These are phyloP conservation scores for Syrmaticus mikado DNA, from an alignment of 2,113 vertebrate genomes.

Conservation along the genomic window DNA sequence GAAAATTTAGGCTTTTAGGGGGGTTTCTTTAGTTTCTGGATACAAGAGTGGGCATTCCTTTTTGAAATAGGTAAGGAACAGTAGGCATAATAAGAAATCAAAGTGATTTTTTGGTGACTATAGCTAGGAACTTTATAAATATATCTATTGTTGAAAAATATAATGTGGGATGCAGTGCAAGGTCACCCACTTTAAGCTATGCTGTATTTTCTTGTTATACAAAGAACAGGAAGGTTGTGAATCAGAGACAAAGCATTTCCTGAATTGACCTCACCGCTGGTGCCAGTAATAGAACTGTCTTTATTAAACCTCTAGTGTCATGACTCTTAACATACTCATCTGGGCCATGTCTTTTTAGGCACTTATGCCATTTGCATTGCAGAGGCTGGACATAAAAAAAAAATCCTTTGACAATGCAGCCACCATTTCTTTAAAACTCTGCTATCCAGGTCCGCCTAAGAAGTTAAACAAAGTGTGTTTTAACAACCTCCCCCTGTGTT, in stretches of 20 bases:
- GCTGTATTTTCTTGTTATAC: not conserved
- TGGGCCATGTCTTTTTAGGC: not conserved
- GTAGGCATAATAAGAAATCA: not conserved
- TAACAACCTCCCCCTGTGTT: not conserved
- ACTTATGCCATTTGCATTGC: not conserved
- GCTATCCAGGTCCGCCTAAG: not conserved
- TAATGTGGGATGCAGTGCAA: not conserved
- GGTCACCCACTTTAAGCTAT: not conserved
- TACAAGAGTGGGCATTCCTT: not conserved
- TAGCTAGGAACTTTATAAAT: not conserved
- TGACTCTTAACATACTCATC: not conserved
- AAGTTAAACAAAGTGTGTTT: not conserved
- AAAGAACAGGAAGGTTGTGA: slow-evolving; percentile 13
- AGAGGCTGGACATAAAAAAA: not conserved
- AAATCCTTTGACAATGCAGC: slow-evolving; percentile 11
- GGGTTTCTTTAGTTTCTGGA: not conserved
- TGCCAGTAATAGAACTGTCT: not conserved
- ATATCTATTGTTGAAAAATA: not conserved
- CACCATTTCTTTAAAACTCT: slow-evolving; percentile 6
- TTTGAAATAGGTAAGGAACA: not conserved
- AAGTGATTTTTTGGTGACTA: not conserved
- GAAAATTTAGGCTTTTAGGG: not conserved
- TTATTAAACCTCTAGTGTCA: not conserved
- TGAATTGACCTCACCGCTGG: not conserved
- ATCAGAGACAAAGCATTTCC: not conserved